These are phyloP conservation scores for Campoplex nolae DNA, from an alignment of 2,888 invertebrate genomes.

Conservation along the genomic window DNA sequence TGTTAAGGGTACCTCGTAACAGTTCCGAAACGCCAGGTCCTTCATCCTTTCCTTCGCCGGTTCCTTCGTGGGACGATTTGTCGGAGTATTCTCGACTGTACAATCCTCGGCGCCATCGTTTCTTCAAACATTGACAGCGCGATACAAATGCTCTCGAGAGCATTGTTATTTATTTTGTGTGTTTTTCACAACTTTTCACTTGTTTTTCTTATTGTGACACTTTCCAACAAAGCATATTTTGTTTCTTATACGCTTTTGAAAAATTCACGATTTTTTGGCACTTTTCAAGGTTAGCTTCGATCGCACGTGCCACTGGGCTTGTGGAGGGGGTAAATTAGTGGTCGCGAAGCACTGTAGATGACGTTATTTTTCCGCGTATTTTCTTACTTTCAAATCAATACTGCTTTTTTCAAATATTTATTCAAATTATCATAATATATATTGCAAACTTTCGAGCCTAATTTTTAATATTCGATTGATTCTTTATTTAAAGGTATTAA, in stretches of 20 bases:
- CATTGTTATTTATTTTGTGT: constrained; percentile 13
- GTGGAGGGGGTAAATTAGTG: background rate
- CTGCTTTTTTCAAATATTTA: too few relatives aligned
- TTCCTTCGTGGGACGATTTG: background rate
- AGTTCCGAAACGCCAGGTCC: background rate
- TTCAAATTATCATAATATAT: too few relatives aligned
- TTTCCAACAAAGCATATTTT: background rate
- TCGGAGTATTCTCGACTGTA: background rate
- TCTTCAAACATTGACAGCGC: constrained; percentile 24
- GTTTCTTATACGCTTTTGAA: background rate
- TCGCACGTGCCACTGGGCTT: background rate
- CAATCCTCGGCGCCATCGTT: constrained; percentile 14
- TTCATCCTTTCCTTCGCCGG: background rate
- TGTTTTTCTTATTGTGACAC: background rate
- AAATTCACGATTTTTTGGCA: background rate
- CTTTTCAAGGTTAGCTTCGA: background rate
- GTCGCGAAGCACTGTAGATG: background rate
- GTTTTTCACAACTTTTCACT: background rate
- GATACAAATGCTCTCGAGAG: constrained; percentile 47
- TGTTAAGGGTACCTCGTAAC: background rate
- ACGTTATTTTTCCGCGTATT: background rate
- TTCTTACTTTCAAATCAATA: too few relatives aligned
- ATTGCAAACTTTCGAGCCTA: too few relatives aligned
- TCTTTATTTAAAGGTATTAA: too few relatives aligned
- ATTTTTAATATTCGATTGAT: too few relatives aligned